Evolutionary conservation across 2,113 vertebrate genomes (phyloP).

Genomic region (Hylia prasina): DNA sequence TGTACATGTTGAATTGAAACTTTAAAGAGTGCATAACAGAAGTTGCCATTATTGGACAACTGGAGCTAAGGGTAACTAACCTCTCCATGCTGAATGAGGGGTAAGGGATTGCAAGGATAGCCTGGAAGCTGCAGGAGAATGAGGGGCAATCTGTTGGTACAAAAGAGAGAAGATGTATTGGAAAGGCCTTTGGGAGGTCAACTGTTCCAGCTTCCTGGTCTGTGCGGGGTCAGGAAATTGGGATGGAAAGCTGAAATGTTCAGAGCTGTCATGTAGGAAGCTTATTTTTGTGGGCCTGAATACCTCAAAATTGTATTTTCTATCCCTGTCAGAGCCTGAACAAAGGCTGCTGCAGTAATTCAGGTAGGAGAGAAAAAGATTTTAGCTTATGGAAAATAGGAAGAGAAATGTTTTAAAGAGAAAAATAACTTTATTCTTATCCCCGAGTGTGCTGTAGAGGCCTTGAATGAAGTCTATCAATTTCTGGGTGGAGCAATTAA

Average conservation of each 20-base stretch:
- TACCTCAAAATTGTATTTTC: neutral
- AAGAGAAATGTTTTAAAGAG: neutral
- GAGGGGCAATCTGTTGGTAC: neutral
- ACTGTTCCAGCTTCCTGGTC: neutral
- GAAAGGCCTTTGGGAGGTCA: neutral
- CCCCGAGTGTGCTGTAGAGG: neutral
- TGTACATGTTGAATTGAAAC: neutral
- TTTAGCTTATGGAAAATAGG: neutral
- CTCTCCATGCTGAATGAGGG: neutral
- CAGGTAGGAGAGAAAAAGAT: neutral
- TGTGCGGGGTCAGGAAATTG: neutral
- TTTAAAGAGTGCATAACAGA: neutral
- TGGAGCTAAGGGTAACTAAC: neutral
- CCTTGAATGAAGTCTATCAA: neutral
- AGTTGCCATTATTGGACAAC: neutral
- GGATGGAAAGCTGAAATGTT: neutral
- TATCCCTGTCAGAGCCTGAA: neutral
- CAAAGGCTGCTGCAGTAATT: neutral
- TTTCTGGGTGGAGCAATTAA: neutral
- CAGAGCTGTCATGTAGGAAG: neutral
- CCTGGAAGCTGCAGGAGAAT: neutral
- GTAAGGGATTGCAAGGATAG: neutral
- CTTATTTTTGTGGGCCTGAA: neutral
- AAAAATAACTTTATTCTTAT: neutral
- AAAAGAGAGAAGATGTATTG: neutral